Evolutionary conservation across 1,140 invertebrate species (phyloP), one percentile per base, ranked within the genome.

Genomic region (Campoletis sonorensis): DNA sequence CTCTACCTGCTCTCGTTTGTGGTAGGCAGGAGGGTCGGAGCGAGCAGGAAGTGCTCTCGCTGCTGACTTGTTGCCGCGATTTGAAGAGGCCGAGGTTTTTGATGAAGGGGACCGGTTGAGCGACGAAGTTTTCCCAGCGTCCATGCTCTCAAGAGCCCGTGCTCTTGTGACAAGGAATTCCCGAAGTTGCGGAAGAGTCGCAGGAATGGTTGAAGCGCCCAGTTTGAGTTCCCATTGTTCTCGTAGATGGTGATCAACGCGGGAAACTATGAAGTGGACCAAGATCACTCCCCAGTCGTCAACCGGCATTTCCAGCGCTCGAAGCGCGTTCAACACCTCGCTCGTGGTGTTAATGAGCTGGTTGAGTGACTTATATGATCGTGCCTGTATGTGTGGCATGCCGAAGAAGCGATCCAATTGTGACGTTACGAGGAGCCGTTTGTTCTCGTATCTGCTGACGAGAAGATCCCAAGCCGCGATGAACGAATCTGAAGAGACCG

Each of bases 221-320:
- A 58, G 13, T 27, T 21, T 26, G 1, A 54, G 4, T 16, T 77
- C 75, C 54, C 75, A 77, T 21, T 77, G 45, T 26, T 58, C 51
- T 23, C 75, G 75, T 16, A 58, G 27, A 26, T 27, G n/a, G n/a
- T 51, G n/a, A 30, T 77, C 75, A 18, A 77, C 21, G 21, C 75
- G 75, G 23, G 51, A 27, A 27, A 58, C 75, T 11, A 77, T n/a
- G 27, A 54, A 58, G 75, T 77, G 75, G 5, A 77, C 75, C 49
- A 77, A 4, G 0, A 77, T 23, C 1, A 21, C 15, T 2, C n/a
- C 75, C 75, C 75, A 77, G 11, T 51, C 11, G 51, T 51, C 51
- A 3, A 54, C 27, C 1, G 75, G 49, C 15, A 51, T 10, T 1
- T 54, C 33, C 8, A 73, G 15, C 5, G 71, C 23, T 21, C 26